Percentiles rank a stretch among this genome's conserved stretches.
Evolutionary conservation across 1,140 invertebrate genomes (phyloP).

Genomic region (Drosophila ironensis): DNA sequence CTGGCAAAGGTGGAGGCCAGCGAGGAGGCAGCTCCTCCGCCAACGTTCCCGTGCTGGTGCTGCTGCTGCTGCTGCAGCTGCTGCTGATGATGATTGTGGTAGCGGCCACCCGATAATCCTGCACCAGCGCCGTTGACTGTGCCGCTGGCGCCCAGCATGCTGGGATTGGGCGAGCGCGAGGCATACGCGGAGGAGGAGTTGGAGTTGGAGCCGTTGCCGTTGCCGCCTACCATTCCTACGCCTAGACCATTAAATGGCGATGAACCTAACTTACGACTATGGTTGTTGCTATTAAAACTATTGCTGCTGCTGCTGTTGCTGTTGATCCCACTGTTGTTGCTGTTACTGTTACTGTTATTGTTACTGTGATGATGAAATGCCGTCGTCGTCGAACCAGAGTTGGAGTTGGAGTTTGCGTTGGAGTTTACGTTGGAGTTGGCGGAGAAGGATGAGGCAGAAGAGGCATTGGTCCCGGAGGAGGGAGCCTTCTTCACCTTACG

Average conservation of each 20-base stretch:
- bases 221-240: constrained; percentile 33
- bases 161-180: constrained; percentile 73
- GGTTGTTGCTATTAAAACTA: constrained; percentile 79
- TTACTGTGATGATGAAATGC: constrained; percentile 64
- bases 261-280: constrained; percentile 80
- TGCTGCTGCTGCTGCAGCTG: constrained; percentile 52
- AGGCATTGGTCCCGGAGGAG: constrained; percentile 11
- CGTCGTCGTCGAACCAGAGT: constrained; percentile 34
- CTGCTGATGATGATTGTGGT: constrained; percentile 10
- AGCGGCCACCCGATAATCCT: not conserved
- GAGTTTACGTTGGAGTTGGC: too few relatives aligned
- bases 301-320: constrained; percentile 56
- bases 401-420: constrained; percentile 8
- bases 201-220: constrained; percentile 30
- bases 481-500: constrained; percentile 87
- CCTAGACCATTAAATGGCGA: constrained; percentile 76
- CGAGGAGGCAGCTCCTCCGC: constrained; percentile 43
- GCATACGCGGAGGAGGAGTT: constrained; percentile 22
- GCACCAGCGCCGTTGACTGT: constrained; percentile 52
- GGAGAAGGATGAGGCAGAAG: constrained; percentile 26
- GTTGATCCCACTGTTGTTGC: constrained; percentile 53
- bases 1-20: constrained; percentile 71
- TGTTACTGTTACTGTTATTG: constrained; percentile 63
- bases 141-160: constrained; percentile 63
- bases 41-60: too few relatives aligned